Evolutionary conservation across 2,113 vertebrate genomes (phyloP), one percentile per base, ranked within the genome.

Genomic region (Oryzias celebensis): DNA sequence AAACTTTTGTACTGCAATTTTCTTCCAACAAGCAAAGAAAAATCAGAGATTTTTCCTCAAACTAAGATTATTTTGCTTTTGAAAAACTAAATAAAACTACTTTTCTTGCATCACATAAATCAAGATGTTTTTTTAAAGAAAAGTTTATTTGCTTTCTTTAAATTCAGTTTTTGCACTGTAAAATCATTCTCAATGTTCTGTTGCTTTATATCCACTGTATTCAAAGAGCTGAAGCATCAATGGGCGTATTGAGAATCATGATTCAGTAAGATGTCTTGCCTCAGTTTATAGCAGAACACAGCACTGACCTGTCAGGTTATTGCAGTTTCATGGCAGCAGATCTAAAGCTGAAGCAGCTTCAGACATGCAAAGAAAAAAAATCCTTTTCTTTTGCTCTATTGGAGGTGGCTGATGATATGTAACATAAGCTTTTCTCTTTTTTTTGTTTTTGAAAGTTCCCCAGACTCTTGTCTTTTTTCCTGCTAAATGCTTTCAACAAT

Each of bases 261-360:
- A 76, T 77, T 80, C 77, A 83, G 80, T 84, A 78, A 77, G 70
- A 86, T 75, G 65, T 71, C 65, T 90, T 89, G 85, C 89, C 87
- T 78, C 90, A 65, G 85, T 91, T 84, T 47, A 65, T 48, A 42
- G 45, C 28, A 61, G 63, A 83, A 72, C 55, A 80, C 70, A 68
- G 28, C 68, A 58, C 67, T 80, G 81, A 81, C 74, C 80, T 71
- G 56, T 80, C 71, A 63, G 16, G 60, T 68, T 68, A 61, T 41
- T 62, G 7, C 63, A 72, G 72, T 62, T 53, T 16, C 55, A 58
- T 66, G 52, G 64, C 50, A 52, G 49, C 62, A 52, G 52, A 4
- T 5, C 70, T 56, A 55, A 53, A 70, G 72, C 68, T 73, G 56
- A 71, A 80, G 54, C 68, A 50, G 62, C 60, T 75, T 52, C 66